A percentile compares a stretch with the other conserved stretches of the same genome.
Conservation (phyloP, 2,888 invertebrate genomes). For the Cosmia trapezina region DNA sequence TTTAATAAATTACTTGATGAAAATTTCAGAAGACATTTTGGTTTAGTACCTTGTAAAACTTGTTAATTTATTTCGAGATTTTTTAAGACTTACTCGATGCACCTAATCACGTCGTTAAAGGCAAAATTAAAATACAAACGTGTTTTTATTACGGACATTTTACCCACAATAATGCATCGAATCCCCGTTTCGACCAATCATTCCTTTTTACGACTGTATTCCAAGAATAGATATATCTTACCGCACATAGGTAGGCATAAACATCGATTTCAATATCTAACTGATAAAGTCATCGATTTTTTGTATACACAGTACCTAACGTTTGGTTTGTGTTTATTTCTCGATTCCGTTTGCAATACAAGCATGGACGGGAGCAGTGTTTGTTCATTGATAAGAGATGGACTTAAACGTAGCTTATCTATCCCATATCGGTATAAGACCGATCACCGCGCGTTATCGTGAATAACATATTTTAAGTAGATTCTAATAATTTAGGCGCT, state of each 20-base stretch:
- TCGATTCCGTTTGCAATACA: conserved; percentile 61
- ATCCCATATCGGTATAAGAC: conserved; percentile 61
- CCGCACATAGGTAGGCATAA: conserved; percentile 36
- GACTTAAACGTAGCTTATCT: conserved; percentile 63
- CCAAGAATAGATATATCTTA: conserved; percentile 59
- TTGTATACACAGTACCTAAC: conserved; percentile 47
- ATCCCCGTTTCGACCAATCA: conserved; percentile 50
- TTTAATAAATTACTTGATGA: conserved; percentile 13
- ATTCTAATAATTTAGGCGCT: conserved; percentile 71
- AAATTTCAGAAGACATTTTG: conserved; percentile 35
- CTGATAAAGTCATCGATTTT: conserved; percentile 59
- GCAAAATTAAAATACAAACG: conserved; percentile 57
- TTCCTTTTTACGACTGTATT: conserved; percentile 59
- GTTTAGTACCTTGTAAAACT: conserved; percentile 22
- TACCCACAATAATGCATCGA: conserved; percentile 54
- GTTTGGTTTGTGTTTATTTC: conserved; percentile 55
- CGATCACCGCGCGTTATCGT: conserved; percentile 67
- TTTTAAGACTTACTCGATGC: conserved; percentile 43
- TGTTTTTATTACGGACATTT: conserved; percentile 56
- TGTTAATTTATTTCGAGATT: conserved; percentile 55
- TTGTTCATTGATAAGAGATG: conserved; percentile 72
- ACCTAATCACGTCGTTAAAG: conserved; percentile 59
- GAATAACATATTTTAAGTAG: conserved; percentile 70
- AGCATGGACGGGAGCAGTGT: conserved; percentile 69
- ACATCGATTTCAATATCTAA: conserved; percentile 62